Base-by-base conservation (phyloP, 2,888 invertebrate genomes). In the Diaphora mendica region DNA sequence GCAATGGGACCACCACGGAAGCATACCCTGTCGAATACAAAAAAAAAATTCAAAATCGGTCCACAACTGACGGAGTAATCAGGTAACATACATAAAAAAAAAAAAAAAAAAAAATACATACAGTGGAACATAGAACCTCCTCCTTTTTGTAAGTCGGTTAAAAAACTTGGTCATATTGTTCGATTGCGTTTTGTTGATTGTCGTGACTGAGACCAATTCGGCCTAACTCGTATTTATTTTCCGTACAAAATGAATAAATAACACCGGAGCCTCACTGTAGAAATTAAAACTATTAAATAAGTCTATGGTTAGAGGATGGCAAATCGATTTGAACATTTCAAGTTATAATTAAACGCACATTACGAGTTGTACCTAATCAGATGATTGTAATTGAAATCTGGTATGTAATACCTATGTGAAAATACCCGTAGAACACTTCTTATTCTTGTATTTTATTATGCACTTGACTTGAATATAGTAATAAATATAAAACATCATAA, bases 171-270 rank as follows among this genome's bases (percentile, higher is more conserved):
- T 15, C 44, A 44, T 15, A 44, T 15, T 15, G 44, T 51, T 48
- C 35, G 74, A 72, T 72, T 69, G 74, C 70, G 70, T 74, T 70
- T 48, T 48, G 48, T 48, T 48, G 48, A 48, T 48, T 70, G 71
- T 78, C 78, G 78, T 77, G 75, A 75, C 78, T 26, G 74, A 66
- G 67, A 68, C 77, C 42, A 74, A 79, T 81, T 70, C 68, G 66
- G 76, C 68, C 75, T 42, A 74, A 76, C 70, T 64, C 73, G 71
- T 78, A 76, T 79, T 68, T 44, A 48, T 62, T 72, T 70, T 62
- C 82, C 85, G 75, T 85, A 78, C 71, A 68, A 77, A 87, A 87
- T 86, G 74, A 76, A 78, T 85, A 87, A 86, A 77, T 73, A 74
- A 72, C 65, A 72, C 70, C 75, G 68, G 35, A 69, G 73, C 68